Evolutionary conservation across 1,140 invertebrate species (phyloP).

Genomic region (Andrena cerasifolii): DNA sequence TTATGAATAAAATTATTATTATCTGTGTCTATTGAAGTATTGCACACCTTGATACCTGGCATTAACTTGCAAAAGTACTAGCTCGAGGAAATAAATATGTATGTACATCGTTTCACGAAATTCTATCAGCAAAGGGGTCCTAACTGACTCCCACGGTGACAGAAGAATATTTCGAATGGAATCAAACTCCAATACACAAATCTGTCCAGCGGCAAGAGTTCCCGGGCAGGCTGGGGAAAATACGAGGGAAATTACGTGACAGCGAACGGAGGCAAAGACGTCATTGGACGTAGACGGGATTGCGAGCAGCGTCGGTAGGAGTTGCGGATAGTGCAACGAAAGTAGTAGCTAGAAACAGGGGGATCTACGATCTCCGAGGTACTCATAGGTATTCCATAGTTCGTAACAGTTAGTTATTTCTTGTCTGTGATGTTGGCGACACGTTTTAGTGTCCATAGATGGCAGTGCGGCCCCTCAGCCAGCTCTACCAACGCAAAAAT

Average conservation of each 20-base stretch:
- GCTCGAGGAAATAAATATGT: no score
- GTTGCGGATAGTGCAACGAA: constrained; percentile 19
- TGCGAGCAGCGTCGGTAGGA: neutral
- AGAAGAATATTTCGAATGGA: neutral
- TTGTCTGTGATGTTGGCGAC: constrained; percentile 76
- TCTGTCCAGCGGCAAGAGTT: neutral
- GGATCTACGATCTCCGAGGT: constrained; percentile 35
- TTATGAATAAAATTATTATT: no score
- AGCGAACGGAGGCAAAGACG: constrained; percentile 1
- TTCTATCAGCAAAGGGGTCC: neutral
- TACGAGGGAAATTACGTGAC: constrained; percentile 24
- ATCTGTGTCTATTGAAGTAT: no score
- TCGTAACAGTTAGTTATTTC: constrained; percentile 75
- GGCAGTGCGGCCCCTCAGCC: constrained; percentile 70
- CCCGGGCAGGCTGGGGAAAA: constrained; percentile 2
- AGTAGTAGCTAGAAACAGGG: constrained; percentile 33
- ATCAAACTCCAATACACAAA: constrained; percentile 33
- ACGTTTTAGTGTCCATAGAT: constrained; percentile 77
- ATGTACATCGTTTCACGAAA: neutral
- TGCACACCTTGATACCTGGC: no score
- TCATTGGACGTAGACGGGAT: neutral
- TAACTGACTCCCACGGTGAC: neutral
- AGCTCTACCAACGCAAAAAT: constrained; percentile 71
- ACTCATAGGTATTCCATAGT: constrained; percentile 66
- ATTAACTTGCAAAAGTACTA: no score